Percentiles rank a stretch among this genome's conserved stretches.
Conservation (phyloP, 2,888 invertebrate species). For the Imbricaverruca yamaguchii region DNA sequence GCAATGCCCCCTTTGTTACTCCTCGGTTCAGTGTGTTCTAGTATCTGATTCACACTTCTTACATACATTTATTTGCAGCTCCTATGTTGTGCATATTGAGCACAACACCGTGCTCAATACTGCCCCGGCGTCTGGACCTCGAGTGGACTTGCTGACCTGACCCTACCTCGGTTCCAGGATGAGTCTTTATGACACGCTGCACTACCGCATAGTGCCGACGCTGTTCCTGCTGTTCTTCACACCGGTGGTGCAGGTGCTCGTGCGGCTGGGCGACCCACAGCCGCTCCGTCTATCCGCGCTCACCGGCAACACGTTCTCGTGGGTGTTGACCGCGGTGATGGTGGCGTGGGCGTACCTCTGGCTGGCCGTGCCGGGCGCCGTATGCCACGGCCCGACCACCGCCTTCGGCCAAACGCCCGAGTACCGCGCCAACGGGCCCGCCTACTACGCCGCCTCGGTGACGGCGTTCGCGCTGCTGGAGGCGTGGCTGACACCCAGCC, state of each 20-base stretch:
- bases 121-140: too few relatives aligned
- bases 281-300: slow-evolving; percentile 15
- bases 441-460: slow-evolving; percentile 45
- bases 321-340: slow-evolving; percentile 35
- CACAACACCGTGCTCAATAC: too few relatives aligned
- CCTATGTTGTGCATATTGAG: too few relatives aligned
- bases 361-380: slow-evolving; percentile 41
- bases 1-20: too few relatives aligned
- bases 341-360: slow-evolving; percentile 43
- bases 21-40: too few relatives aligned
- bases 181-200: slow-evolving; percentile 23
- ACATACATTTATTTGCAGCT: too few relatives aligned
- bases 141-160: too few relatives aligned
- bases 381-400: slow-evolving; percentile 45
- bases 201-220: slow-evolving; percentile 36
- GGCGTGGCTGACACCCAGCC: slow-evolving; percentile 38
- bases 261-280: slow-evolving; percentile 34
- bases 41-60: too few relatives aligned
- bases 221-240: slow-evolving; percentile 40
- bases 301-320: slow-evolving; percentile 25
- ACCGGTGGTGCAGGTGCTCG: slow-evolving; percentile 37
- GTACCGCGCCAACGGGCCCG: slow-evolving; percentile 47
- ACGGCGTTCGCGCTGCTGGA: slow-evolving; percentile 37
- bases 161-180: not conserved
- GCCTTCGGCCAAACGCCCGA: slow-evolving; percentile 45